Conservation (phyloP, 2,888 invertebrate species). For the Portevinia maculata region DNA sequence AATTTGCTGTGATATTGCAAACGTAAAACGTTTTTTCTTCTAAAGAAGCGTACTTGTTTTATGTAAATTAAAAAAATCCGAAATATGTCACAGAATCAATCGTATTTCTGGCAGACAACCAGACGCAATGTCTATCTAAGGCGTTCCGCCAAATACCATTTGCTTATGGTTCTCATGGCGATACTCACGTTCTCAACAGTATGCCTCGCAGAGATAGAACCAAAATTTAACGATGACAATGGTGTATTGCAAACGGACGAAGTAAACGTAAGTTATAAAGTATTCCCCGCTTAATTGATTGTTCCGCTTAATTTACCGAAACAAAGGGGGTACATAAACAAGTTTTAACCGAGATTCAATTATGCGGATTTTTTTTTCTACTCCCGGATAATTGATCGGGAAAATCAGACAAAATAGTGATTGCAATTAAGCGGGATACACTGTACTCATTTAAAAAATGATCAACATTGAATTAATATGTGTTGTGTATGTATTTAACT, state of each 20-base stretch:
- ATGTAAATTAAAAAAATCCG: constrained; percentile 18
- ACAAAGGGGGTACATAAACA: too few species aligned
- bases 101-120: constrained; percentile 82
- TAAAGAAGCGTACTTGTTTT: constrained; percentile 13
- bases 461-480: not conserved
- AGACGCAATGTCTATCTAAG: constrained; percentile 81
- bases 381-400: too few species aligned
- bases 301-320: too few species aligned
- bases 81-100: constrained; percentile 82
- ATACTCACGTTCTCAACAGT: constrained; percentile 80
- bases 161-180: constrained; percentile 80
- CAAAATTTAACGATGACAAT: constrained; percentile 76
- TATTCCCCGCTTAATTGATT: too few species aligned
- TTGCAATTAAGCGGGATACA: too few species aligned
- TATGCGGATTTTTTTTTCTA: too few species aligned
- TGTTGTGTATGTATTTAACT: not conserved
- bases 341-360: too few species aligned
- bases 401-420: too few species aligned
- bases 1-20: constrained; percentile 55
- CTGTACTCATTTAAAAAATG: too few species aligned
- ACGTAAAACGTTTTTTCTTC: constrained; percentile 16
- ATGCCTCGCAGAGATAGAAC: constrained; percentile 79
- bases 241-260: constrained; percentile 75
- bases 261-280: constrained; percentile 77
- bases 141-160: constrained; percentile 80